A percentile compares a stretch with the other conserved stretches of the same genome.
phyloP scores from a whole-genome alignment of 2,797 vertebrate species.

The Xiphorhynchus erythropygius region DNA sequence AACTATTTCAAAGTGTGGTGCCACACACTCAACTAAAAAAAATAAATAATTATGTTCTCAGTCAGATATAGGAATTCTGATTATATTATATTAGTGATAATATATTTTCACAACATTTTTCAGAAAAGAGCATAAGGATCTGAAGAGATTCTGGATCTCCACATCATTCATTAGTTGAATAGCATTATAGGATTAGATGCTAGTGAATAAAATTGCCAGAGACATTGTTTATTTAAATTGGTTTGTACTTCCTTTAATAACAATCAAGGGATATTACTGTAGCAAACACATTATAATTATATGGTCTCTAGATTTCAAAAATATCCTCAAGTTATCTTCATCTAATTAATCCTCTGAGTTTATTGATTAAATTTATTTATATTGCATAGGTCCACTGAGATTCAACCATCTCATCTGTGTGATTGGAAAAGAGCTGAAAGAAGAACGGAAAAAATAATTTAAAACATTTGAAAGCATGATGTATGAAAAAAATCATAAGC shows the following conservation, averaged over 20 bases:
- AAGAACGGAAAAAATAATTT: neutral
- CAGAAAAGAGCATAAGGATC: neutral
- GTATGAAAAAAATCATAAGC: neutral
- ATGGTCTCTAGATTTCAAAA: constrained; percentile 14
- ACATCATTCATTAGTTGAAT: constrained; percentile 13
- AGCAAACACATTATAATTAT: neutral
- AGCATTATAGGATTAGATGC: constrained; percentile 20
- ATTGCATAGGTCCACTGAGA: neutral
- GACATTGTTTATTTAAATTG: constrained; percentile 48
- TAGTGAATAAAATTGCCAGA: constrained; percentile 1
- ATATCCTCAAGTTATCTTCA: constrained; percentile 23
- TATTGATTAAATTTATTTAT: constrained; percentile 58
- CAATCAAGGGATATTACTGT: neutral
- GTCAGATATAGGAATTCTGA: neutral
- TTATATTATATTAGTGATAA: neutral
- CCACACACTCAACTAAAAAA: neutral
- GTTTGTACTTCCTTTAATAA: constrained; percentile 40
- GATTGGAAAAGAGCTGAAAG: neutral
- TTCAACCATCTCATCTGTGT: neutral
- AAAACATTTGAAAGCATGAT: neutral
- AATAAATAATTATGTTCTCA: neutral
- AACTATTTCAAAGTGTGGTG: neutral
- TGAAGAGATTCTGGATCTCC: neutral
- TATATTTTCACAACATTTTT: neutral
- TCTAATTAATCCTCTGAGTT: constrained; percentile 30